Evolutionary conservation across 1,140 invertebrate species (phyloP).

Genomic region (Drosophila lowei): DNA sequence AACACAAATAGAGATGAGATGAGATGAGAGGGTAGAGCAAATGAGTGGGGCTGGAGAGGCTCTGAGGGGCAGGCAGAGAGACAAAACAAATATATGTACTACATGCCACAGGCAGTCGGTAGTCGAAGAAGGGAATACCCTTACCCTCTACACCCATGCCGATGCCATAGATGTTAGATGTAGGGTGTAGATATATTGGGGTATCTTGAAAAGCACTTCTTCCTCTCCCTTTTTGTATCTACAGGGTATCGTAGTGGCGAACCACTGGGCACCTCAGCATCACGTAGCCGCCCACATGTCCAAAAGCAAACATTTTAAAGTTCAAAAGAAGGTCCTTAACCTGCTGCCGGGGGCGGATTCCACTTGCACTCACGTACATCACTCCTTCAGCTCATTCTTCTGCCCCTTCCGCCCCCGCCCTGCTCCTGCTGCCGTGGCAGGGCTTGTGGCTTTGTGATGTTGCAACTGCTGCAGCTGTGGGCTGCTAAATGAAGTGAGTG

Average conservation of each 20-base stretch:
- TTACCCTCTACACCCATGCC: no score
- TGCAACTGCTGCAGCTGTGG: constrained; percentile 33
- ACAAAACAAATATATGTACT: constrained; percentile 39
- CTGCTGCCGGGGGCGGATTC: constrained; percentile 57
- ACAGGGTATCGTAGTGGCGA: constrained; percentile 18
- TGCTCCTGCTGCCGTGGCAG: constrained; percentile 22
- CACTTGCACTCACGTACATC: constrained; percentile 42
- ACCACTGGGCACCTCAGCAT: background rate
- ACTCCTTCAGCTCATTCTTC: constrained; percentile 17
- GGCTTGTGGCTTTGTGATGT: constrained; percentile 3
- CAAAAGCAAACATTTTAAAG: constrained; percentile 76
- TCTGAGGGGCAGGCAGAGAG: constrained; percentile 2
- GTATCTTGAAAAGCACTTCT: no score
- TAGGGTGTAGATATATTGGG: no score
- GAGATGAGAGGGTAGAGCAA: constrained; percentile 14
- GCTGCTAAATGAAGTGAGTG: constrained; percentile 77
- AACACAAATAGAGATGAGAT: constrained; percentile 60
- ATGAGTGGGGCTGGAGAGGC: background rate
- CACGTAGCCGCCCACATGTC: constrained; percentile 54
- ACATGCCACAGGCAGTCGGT: background rate
- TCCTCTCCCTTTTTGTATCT: background rate
- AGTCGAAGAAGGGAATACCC: background rate
- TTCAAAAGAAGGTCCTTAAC: constrained; percentile 81
- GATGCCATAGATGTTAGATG: no score
- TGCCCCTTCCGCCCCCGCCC: background rate